Conservation (phyloP, 1,140 invertebrate species). For the Zaprionus lachaisei region DNA sequence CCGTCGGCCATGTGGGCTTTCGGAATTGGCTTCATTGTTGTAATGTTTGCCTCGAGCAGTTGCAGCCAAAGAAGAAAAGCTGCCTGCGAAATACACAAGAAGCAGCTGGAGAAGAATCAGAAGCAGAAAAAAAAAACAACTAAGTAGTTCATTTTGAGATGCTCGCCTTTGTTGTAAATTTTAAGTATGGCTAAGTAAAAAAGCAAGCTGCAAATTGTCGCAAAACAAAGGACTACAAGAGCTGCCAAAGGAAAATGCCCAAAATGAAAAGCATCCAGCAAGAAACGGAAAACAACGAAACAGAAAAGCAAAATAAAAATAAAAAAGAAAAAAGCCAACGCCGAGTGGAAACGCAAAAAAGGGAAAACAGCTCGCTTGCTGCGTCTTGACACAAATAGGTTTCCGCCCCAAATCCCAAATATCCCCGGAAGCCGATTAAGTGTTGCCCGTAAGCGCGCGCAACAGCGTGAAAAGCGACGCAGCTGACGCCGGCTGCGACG, state of each 20-base stretch:
- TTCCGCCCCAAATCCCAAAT: slow-evolving; percentile 82
- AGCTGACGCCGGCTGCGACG: slow-evolving; percentile 13
- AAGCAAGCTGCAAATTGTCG: slow-evolving; percentile 77
- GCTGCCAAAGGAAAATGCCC: slow-evolving; percentile 71
- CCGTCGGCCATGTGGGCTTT: slow-evolving; percentile 46
- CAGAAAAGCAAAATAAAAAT: slow-evolving; percentile 34
- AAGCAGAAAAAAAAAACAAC: slow-evolving; percentile 35
- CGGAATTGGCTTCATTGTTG: slow-evolving; percentile 80
- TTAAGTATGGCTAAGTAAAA: slow-evolving; percentile 81
- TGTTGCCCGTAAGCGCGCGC: slow-evolving; percentile 78
- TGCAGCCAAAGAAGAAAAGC: slow-evolving; percentile 10
- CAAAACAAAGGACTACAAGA: slow-evolving; percentile 76
- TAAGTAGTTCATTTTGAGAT: slow-evolving; percentile 79
- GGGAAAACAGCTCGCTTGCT: slow-evolving; percentile 40
- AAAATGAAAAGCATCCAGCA: slow-evolving; percentile 66
- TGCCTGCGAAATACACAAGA: slow-evolving; percentile 16
- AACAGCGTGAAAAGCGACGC: slow-evolving; percentile 70
- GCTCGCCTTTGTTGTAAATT: slow-evolving; percentile 76
- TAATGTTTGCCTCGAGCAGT: slow-evolving; percentile 64
- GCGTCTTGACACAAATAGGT: slow-evolving; percentile 82
- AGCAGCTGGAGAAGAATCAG: slow-evolving; percentile 3
- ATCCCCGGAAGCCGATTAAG: slow-evolving; percentile 83
- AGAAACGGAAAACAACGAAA: slow-evolving; percentile 14
- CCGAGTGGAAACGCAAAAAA: slow-evolving; percentile 5
- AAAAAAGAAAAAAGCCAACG: neutral